Evolutionary conservation across 2,888 invertebrate genomes (phyloP).

Genomic region (Thecophora atra): DNA sequence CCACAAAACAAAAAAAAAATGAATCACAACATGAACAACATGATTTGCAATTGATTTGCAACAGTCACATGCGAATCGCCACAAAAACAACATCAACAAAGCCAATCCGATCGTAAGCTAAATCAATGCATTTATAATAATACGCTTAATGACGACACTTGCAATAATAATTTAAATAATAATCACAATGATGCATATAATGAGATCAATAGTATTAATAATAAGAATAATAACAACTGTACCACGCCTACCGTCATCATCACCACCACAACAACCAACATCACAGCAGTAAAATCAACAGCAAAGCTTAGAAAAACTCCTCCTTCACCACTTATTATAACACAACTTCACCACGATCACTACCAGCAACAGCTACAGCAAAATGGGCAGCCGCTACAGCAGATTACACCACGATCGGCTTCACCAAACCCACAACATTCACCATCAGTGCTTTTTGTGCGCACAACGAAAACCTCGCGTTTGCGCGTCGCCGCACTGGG

Average conservation of each 20-base stretch:
- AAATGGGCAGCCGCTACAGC: constrained; percentile 15
- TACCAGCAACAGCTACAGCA: constrained; percentile 38
- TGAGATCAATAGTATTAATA: no score
- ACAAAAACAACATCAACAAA: constrained; percentile 23
- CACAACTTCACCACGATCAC: constrained; percentile 9
- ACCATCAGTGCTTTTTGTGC: constrained; percentile 66
- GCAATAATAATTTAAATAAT: constrained; percentile 49
- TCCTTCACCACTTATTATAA: constrained; percentile 52
- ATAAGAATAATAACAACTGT: constrained; percentile 49
- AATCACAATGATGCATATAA: constrained; percentile 45
- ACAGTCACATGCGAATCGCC: background rate
- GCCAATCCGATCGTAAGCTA: background rate
- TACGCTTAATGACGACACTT: constrained; percentile 21
- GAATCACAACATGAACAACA: constrained; percentile 5
- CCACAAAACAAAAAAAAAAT: constrained; percentile 12
- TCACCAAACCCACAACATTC: constrained; percentile 49
- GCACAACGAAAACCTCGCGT: constrained; percentile 78
- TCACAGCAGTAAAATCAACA: constrained; percentile 43
- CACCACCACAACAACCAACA: constrained; percentile 45
- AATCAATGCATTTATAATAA: constrained; percentile 33
- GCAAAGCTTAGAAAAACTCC: constrained; percentile 56
- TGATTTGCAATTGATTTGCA: background rate
- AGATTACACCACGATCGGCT: constrained; percentile 39
- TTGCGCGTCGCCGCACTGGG: constrained; percentile 74
- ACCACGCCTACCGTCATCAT: constrained; percentile 56